phyloP scores from a whole-genome alignment of 2,113 vertebrate genomes.

The Agapornis roseicollis region DNA sequence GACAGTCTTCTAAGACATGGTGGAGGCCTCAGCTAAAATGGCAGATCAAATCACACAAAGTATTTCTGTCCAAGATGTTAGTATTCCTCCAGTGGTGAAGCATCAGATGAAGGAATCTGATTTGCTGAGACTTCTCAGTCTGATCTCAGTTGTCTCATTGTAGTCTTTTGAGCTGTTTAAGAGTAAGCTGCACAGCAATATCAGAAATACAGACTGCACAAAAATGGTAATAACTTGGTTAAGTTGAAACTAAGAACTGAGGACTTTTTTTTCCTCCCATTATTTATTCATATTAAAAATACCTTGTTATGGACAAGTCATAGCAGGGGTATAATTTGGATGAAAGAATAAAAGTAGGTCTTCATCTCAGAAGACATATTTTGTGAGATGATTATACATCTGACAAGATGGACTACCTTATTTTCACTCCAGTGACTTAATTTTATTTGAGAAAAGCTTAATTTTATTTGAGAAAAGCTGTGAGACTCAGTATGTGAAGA shows the following conservation, averaged over 20 bases:
- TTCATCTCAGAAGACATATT: not conserved
- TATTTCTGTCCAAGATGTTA: not conserved
- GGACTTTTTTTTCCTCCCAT: not conserved
- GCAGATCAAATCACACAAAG: not conserved
- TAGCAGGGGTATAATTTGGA: not conserved
- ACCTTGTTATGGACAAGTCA: not conserved
- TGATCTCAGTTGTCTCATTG: not conserved
- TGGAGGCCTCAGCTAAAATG: not conserved
- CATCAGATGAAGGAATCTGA: not conserved
- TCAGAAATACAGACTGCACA: not conserved
- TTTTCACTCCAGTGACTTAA: not conserved
- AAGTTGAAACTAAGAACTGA: not conserved
- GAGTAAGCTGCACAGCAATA: not conserved
- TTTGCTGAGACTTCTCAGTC: not conserved
- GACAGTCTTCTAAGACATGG: not conserved
- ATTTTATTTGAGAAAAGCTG: constrained; percentile 44
- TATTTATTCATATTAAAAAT: not conserved
- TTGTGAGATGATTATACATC: not conserved
- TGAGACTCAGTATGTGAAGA: not conserved
- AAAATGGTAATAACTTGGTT: not conserved
- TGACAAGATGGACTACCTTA: not conserved
- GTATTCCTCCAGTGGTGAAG: not conserved
- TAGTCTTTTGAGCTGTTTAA: not conserved
- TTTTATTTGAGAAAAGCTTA: constrained; percentile 38
- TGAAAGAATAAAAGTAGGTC: not conserved